Conservation (phyloP, 2,797 vertebrate genomes). For the Iguana delicatissima region DNA sequence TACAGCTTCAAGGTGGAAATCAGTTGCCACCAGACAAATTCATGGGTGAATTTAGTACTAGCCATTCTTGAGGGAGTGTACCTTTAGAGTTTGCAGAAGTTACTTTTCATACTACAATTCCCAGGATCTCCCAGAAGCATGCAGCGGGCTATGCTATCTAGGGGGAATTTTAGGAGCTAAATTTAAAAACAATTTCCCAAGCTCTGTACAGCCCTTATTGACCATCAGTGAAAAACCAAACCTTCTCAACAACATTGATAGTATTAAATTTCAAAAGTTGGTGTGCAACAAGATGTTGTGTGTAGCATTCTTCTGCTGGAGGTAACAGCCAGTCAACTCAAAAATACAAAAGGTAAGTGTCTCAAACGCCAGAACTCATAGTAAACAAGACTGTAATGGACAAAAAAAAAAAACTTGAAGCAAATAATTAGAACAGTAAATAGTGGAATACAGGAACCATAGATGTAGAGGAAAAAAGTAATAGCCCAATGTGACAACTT, state of each 20-base stretch:
- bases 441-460: no score
- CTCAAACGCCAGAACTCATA: no score
- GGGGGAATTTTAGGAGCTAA: no score
- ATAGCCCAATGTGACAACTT: no score
- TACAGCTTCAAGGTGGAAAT: background rate
- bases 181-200: no score
- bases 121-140: background rate
- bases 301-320: background rate
- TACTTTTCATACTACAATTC: background rate
- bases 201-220: background rate
- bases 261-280: background rate
- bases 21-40: background rate
- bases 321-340: background rate
- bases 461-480: no score
- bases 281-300: background rate
- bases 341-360: no score
- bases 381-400: no score
- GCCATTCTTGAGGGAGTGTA: background rate
- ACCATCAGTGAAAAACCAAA: background rate
- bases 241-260: background rate
- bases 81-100: no score
- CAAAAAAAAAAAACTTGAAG: no score
- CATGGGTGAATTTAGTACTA: background rate
- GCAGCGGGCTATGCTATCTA: no score
- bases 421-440: no score